phyloP scores from a whole-genome alignment of 2,888 invertebrate species.

The Plutella xylostella region DNA sequence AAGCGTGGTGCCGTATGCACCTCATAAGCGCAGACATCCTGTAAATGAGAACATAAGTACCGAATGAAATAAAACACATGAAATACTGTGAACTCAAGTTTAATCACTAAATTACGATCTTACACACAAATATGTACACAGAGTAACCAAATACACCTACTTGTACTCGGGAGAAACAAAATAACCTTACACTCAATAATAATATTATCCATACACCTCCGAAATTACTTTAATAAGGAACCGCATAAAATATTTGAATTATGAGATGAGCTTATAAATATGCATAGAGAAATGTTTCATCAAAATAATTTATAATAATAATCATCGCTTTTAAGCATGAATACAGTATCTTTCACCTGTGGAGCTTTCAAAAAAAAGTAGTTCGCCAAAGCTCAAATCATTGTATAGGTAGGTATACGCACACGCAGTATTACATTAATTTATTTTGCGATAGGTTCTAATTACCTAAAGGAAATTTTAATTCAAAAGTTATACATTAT shows the following conservation, averaged over 20 bases:
- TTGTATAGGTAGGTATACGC: background rate
- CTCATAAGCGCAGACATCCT: too few relatives aligned
- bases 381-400: background rate
- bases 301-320: background rate
- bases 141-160: constrained; percentile 27
- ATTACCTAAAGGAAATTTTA: background rate
- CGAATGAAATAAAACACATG: background rate
- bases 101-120: constrained; percentile 48
- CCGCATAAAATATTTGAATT: background rate
- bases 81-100: constrained; percentile 36
- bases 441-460: background rate
- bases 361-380: background rate
- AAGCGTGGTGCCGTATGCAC: too few relatives aligned
- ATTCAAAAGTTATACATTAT: background rate
- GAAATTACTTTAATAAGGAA: background rate
- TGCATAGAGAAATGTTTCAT: background rate
- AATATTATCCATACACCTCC: constrained; percentile 14
- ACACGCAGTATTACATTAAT: background rate
- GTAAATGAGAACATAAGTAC: too few relatives aligned
- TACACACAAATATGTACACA: constrained; percentile 50
- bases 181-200: background rate
- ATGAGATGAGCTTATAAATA: background rate
- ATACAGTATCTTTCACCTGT: background rate
- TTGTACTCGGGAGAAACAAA: constrained; percentile 47
- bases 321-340: background rate